Percentiles rank a stretch among this genome's conserved stretches.
phyloP scores from a whole-genome alignment of 1,140 invertebrate species.

The Pachypsylla venusta region DNA sequence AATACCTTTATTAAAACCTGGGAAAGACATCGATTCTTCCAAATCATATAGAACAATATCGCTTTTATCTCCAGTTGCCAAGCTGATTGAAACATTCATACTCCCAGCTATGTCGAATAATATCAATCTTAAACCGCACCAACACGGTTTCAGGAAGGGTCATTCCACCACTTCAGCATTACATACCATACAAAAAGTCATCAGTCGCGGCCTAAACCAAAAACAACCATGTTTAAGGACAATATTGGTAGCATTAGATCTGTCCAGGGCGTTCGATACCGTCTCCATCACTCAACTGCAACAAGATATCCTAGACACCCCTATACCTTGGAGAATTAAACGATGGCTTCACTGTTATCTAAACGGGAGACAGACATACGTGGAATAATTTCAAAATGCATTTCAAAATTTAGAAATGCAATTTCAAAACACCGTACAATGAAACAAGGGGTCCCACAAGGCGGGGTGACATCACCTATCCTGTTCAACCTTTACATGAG shows the following conservation, averaged over 20 bases:
- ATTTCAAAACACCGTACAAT: not conserved
- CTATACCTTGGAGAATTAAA: slow-evolving; percentile 6
- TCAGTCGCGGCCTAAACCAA: slow-evolving; percentile 6
- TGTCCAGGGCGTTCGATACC: not conserved
- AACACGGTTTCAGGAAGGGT: slow-evolving; percentile 9
- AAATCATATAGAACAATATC: slow-evolving; percentile 10
- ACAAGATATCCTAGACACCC: not conserved
- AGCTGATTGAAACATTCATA: not conserved
- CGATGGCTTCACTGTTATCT: not conserved
- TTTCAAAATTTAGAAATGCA: slow-evolving; percentile 10
- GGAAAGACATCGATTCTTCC: slow-evolving; percentile 4
- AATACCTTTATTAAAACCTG: slow-evolving; percentile 9
- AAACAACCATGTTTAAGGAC: not conserved
- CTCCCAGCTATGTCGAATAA: slow-evolving; percentile 3
- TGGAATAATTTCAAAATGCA: too few species aligned
- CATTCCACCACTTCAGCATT: not conserved
- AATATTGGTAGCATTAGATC: slow-evolving; percentile 2
- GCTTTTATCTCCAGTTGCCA: slow-evolving; percentile 6
- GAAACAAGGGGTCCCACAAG: slow-evolving; percentile 3
- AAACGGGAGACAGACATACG: slow-evolving; percentile 1
- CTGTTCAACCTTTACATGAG: slow-evolving; percentile 5
- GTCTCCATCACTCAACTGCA: slow-evolving; percentile 7
- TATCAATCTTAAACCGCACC: not conserved
- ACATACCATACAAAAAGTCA: not conserved
- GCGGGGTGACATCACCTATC: slow-evolving; percentile 5